These are phyloP conservation scores for Hesperophylax magnus DNA, from an alignment of 1,140 invertebrate genomes.

Conservation along the genomic window DNA sequence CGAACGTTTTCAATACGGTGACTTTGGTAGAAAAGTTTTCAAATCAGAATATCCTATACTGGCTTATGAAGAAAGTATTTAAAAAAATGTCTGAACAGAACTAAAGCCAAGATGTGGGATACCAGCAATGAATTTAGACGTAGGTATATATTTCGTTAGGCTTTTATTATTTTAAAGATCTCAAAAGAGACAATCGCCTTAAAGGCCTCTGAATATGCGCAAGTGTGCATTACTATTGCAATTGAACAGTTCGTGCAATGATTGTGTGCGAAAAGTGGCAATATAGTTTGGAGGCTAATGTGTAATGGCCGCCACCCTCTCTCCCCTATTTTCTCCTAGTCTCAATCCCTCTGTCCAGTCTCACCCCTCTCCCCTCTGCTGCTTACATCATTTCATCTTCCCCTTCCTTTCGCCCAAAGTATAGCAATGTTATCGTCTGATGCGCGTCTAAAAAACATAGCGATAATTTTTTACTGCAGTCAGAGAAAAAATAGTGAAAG, in stretches of 20 bases:
- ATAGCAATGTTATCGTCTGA: conserved; percentile 41
- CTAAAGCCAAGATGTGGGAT: no score
- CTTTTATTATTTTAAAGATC: no score
- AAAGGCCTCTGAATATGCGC: no score
- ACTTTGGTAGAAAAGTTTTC: no score
- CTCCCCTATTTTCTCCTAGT: neutral
- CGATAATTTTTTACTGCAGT: conserved; percentile 2
- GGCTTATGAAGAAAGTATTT: no score
- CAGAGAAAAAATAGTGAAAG: no score
- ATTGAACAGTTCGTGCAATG: neutral
- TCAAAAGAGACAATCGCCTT: no score
- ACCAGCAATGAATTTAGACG: no score
- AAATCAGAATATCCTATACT: no score
- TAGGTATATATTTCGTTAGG: no score
- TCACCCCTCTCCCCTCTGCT: conserved; percentile 1
- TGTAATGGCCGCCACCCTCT: conserved; percentile 38
- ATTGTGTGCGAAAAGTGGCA: conserved; percentile 36
- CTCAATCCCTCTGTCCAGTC: conserved; percentile 10
- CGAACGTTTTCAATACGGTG: no score
- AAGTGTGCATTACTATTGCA: neutral
- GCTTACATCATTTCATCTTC: conserved; percentile 30
- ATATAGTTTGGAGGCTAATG: conserved; percentile 42
- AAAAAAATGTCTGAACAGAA: no score
- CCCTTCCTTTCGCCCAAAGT: neutral
- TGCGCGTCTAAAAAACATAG: conserved; percentile 37